Base-by-base conservation (phyloP, 2,888 invertebrate genomes). In the Hypomecis atomaria region DNA sequence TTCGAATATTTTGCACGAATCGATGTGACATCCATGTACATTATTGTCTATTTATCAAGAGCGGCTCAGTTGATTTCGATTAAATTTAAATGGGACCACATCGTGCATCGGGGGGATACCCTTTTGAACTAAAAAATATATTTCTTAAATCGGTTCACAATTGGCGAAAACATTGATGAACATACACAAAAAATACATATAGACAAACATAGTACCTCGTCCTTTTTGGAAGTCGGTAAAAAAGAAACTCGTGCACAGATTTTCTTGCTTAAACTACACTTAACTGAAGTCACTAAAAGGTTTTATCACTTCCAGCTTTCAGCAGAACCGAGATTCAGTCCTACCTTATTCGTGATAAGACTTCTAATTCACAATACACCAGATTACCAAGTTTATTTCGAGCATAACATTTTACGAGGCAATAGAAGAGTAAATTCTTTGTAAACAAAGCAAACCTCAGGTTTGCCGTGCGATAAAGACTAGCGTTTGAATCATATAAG, bases 351-450 rank as follows among this genome's bases (percentile, higher is more conserved):
- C 33, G 42, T 56, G 61, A 62, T 62, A 62, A 62, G 49, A 45
- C 33, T 40, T 60, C 10, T 13, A 49, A 23, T 61, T 60, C 40
- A 54, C 54, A 54, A n/a, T 54, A 48, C 49, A 23, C 49, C 37
- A 43, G 33, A 61, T 50, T 52, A 33, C 57, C 47, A 49, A 44
- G 56, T 59, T 58, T 50, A 62, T 62, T 66, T 65, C 44, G 13
- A 57, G 66, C 67, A 49, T 70, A 74, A 72, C 66, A 65, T 75
- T 77, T 70, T 70, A 76, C 69, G 71, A 69, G 68, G 69, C 67
- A 67, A 70, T 74, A 67, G 71, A 75, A 70, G 72, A 67, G 73
- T 76, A 74, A 72, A 76, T 73, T 74, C 66, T 70, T 72, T 72
- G 72, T 71, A 66, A 73, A 79, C 61, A 78, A 71, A 73, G 74